Conservation (phyloP, 2,113 vertebrate genomes). For the Corynorhinus townsendii region DNA sequence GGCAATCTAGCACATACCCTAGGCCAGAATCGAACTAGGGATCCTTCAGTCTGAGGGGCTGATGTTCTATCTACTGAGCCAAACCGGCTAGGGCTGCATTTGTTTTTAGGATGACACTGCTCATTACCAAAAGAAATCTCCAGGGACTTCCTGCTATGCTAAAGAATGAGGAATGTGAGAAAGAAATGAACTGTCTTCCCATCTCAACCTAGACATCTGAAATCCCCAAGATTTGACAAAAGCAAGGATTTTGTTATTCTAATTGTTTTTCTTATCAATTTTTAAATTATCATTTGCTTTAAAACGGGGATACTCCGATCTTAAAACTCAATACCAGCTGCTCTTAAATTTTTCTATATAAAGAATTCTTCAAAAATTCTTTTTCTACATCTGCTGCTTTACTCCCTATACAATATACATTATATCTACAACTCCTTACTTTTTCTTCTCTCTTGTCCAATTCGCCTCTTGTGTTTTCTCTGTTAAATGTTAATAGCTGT, state of each 20-base stretch:
- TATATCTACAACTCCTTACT: not conserved
- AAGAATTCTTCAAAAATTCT: not conserved
- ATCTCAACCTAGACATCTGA: not conserved
- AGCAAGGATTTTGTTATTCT: not conserved
- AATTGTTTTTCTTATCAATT: not conserved
- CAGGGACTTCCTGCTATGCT: not conserved
- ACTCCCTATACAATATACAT: not conserved
- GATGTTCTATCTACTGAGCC: too few relatives aligned
- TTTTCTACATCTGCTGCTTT: not conserved
- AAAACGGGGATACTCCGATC: not conserved
- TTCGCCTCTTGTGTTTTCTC: not conserved
- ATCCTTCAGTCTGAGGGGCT: too few relatives aligned
- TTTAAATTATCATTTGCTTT: not conserved
- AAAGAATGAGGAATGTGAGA: not conserved
- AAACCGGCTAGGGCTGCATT: too few relatives aligned
- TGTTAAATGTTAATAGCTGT: not conserved
- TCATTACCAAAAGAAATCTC: slow-evolving; percentile 19
- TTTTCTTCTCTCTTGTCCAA: not conserved
- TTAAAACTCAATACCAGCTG: not conserved
- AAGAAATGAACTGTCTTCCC: not conserved
- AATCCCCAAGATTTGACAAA: not conserved
- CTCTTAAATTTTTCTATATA: not conserved
- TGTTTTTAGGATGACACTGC: not conserved
- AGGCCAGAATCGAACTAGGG: too few relatives aligned
- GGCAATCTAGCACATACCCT: too few relatives aligned